Evolutionary conservation across 2,888 invertebrate species (phyloP).

Genomic region (Antitype chi): DNA sequence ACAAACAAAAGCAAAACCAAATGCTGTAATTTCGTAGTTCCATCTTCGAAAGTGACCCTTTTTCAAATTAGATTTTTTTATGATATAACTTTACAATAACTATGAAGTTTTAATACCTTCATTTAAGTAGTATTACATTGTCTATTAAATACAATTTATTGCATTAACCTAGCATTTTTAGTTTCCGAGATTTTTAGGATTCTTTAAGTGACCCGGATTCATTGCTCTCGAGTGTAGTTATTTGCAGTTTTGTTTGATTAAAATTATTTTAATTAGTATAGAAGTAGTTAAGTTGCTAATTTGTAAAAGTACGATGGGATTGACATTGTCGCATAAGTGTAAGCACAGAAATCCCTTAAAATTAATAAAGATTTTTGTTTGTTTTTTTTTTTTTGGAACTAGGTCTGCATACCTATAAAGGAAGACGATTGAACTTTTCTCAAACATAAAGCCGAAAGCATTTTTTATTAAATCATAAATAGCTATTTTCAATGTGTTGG

Average conservation of each 20-base stretch:
- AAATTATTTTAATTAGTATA: background rate
- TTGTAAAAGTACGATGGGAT: background rate
- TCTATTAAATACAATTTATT: too few relatives aligned
- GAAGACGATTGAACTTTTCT: background rate
- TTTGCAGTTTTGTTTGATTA: background rate
- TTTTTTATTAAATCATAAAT: constrained; percentile 8
- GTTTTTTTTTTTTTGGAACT: background rate
- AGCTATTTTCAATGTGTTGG: background rate
- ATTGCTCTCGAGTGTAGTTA: too few relatives aligned
- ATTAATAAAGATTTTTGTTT: background rate
- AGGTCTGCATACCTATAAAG: background rate
- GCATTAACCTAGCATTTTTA: too few relatives aligned
- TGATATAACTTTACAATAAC: too few relatives aligned
- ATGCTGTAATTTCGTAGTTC: too few relatives aligned
- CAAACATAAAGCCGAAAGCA: background rate
- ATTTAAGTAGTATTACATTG: too few relatives aligned
- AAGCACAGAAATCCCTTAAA: background rate
- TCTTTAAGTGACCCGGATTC: too few relatives aligned
- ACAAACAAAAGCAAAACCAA: too few relatives aligned
- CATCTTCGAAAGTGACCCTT: too few relatives aligned
- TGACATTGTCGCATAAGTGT: background rate
- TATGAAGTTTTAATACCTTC: too few relatives aligned
- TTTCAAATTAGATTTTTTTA: too few relatives aligned
- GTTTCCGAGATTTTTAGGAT: too few relatives aligned
- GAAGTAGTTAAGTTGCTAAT: background rate